Evolutionary conservation across 2,797 vertebrate genomes (phyloP).

Genomic region (Cynopterus sphinx): DNA sequence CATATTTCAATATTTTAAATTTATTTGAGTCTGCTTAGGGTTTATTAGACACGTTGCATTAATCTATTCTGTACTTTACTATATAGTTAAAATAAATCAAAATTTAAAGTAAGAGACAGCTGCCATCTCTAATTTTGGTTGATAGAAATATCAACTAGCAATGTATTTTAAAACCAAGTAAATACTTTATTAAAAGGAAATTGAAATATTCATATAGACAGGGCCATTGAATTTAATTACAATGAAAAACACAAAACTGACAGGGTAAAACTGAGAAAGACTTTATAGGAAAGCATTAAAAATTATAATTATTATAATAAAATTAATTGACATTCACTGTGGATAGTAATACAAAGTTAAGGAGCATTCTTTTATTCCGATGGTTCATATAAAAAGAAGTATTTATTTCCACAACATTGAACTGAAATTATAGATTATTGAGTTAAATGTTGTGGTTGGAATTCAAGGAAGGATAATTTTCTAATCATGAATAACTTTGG

Average conservation of each 20-base stretch:
- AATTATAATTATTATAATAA: not conserved
- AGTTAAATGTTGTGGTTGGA: not conserved
- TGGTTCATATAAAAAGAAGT: not conserved
- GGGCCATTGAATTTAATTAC: not conserved
- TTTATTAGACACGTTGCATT: not conserved
- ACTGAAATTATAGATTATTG: not conserved
- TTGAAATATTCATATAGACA: not conserved
- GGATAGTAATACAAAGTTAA: not conserved
- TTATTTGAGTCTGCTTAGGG: not conserved
- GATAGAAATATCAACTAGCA: not conserved
- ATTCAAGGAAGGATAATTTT: not conserved
- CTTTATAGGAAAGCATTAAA: not conserved
- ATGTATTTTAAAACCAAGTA: not conserved
- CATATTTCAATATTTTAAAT: not conserved
- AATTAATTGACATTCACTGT: not conserved
- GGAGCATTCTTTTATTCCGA: not conserved
- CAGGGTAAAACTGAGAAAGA: not conserved
- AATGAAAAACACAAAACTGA: not conserved
- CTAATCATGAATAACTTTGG: not conserved
- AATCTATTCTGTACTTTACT: not conserved
- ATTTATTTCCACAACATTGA: not conserved
- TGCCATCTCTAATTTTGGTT: not conserved
- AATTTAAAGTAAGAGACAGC: not conserved
- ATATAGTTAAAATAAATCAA: not conserved
- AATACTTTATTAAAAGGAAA: not conserved